Conservation (phyloP, 2,888 invertebrate genomes). For the Helleia helle region DNA sequence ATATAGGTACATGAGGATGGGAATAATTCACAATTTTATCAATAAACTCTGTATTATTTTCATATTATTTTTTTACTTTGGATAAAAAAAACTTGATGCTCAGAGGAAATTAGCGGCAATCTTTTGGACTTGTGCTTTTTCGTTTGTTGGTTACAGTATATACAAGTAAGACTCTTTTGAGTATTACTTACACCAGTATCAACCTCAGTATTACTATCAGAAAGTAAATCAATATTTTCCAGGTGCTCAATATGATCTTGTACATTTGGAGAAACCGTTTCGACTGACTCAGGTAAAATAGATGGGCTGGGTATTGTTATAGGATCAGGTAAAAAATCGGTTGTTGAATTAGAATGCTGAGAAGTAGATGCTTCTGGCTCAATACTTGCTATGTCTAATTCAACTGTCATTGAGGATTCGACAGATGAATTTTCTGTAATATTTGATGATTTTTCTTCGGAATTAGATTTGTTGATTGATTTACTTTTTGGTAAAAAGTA, state of each 20-base stretch:
- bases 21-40: background rate
- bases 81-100: background rate
- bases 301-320: background rate
- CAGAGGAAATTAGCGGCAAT: background rate
- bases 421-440: background rate
- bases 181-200: too few relatives aligned
- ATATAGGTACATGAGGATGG: background rate
- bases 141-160: background rate
- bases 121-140: background rate
- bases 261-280: background rate
- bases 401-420: background rate
- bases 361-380: too few relatives aligned
- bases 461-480: background rate
- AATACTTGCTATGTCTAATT: too few relatives aligned
- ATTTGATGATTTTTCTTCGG: background rate
- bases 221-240: too few relatives aligned
- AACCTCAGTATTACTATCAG: too few relatives aligned
- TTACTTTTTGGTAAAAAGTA: background rate
- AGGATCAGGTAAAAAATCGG: background rate
- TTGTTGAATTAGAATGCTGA: background rate
- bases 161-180: too few relatives aligned
- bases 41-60: background rate
- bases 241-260: background rate
- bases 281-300: background rate
- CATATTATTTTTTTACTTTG: background rate